Percentiles rank a stretch among this genome's conserved stretches.
Conservation (phyloP, 1,140 invertebrate species). For the Frieseomelitta varia region DNA sequence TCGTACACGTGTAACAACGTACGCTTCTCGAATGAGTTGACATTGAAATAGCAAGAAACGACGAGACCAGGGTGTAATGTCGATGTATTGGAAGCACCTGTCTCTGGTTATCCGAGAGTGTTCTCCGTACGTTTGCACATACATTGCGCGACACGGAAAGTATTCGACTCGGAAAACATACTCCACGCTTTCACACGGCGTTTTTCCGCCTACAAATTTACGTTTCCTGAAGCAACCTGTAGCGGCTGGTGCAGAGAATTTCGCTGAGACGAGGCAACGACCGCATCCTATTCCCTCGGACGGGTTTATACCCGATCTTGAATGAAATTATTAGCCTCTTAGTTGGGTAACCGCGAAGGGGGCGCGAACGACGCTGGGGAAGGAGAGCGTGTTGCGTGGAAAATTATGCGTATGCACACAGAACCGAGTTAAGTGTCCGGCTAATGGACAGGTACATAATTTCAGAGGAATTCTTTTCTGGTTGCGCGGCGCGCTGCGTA, state of each 20-base stretch:
- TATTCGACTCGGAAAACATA: neutral
- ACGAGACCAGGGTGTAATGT: neutral
- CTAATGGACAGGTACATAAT: constrained; percentile 65
- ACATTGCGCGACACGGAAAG: neutral
- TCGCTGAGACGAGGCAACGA: constrained; percentile 21
- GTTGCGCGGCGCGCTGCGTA: neutral
- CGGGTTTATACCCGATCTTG: constrained; percentile 47
- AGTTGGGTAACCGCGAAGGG: constrained; percentile 38
- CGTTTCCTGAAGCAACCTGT: neutral
- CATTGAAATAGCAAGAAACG: neutral
- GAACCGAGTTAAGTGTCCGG: constrained; percentile 52
- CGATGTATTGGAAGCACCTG: neutral
- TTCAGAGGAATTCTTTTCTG: constrained; percentile 44
- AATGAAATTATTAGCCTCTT: constrained; percentile 65
- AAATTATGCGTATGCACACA: constrained; percentile 55
- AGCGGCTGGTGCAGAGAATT: neutral
- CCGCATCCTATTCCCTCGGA: constrained; percentile 31
- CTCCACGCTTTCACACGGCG: no score
- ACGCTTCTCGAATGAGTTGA: neutral
- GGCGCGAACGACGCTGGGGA: neutral
- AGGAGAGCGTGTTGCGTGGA: constrained; percentile 33
- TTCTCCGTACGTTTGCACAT: neutral
- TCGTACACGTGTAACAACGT: neutral
- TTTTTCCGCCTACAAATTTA: neutral
- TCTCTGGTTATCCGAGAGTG: neutral